Percentiles rank a stretch among this genome's conserved stretches.
These are phyloP conservation scores for Pseudococcus longispinus DNA, from an alignment of 2,888 invertebrate species.

Conservation along the genomic window DNA sequence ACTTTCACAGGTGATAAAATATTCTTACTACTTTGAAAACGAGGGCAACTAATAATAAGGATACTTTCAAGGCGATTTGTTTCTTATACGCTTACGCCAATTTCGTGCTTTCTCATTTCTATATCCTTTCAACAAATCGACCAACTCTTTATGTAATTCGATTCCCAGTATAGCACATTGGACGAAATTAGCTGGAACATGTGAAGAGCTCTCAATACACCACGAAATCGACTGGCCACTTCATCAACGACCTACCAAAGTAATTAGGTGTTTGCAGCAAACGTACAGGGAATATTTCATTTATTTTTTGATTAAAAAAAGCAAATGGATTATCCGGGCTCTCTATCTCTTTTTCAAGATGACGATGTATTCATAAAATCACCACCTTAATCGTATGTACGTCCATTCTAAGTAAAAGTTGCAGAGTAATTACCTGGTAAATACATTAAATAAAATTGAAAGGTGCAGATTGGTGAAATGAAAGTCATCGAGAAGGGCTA, in stretches of 20 bases:
- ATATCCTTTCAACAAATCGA: neutral
- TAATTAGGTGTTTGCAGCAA: neutral
- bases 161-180: neutral
- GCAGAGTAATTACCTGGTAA: neutral
- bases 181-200: neutral
- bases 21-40: neutral
- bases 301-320: neutral
- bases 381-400: neutral
- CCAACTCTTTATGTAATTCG: neutral
- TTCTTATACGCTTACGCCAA: neutral
- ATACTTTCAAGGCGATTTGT: slow-evolving; percentile 11
- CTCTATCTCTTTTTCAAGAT: neutral
- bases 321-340: neutral
- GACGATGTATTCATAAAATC: neutral
- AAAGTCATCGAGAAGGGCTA: neutral
- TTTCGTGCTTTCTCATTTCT: slow-evolving; percentile 22
- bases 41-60: slow-evolving; percentile 2
- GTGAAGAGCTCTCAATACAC: neutral
- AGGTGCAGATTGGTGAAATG: neutral
- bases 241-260: neutral
- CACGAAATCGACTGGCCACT: neutral
- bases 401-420: neutral
- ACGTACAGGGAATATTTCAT: neutral
- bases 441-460: neutral
- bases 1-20: slow-evolving; percentile 16